phyloP scores from a whole-genome alignment of 2,113 vertebrate species.

The Calypte anna region DNA sequence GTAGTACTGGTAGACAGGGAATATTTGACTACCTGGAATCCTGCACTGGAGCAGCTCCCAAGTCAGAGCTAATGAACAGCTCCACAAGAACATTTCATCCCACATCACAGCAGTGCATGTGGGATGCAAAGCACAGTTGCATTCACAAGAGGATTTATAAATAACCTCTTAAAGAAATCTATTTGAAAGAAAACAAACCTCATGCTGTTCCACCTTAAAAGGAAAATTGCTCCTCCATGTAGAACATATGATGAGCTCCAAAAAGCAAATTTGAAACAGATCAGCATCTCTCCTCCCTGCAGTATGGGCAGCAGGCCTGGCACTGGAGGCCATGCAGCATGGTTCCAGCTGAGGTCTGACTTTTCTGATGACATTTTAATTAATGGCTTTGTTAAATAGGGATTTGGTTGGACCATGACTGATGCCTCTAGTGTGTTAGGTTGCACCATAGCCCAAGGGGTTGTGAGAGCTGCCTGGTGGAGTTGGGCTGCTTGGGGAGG shows the following conservation, averaged over 20 bases:
- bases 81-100: background rate
- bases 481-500: background rate
- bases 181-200: conserved; percentile 27
- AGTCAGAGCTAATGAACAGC: background rate
- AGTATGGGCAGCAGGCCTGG: background rate
- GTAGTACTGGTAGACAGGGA: fast-evolving
- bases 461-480: background rate
- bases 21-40: background rate
- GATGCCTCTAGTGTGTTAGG: background rate
- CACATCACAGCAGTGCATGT: background rate
- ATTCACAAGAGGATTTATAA: conserved; percentile 27
- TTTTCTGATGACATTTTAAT: background rate
- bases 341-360: background rate
- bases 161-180: conserved; percentile 26
- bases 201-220: conserved; percentile 59
- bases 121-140: conserved; percentile 2
- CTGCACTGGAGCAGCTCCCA: fast-evolving
- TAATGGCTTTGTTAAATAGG: background rate
- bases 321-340: background rate
- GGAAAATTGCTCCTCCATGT: conserved; percentile 6
- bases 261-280: conserved; percentile 74
- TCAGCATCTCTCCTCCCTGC: background rate
- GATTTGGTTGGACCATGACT: background rate
- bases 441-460: fast-evolving
- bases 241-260: conserved; percentile 48